Base-by-base conservation (phyloP, 2,113 vertebrate species). In the Lonchura striata region DNA sequence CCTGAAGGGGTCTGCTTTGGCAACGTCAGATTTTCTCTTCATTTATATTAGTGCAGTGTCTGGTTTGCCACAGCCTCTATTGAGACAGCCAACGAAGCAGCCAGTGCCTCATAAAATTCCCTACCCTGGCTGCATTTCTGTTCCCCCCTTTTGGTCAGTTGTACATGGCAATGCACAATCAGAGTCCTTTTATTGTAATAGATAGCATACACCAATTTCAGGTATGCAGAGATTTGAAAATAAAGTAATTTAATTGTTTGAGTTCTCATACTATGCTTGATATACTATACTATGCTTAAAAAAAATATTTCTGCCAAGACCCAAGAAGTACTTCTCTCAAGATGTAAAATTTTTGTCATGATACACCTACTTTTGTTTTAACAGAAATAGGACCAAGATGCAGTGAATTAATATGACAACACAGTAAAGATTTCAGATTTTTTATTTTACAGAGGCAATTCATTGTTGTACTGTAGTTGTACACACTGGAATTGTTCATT, bases 41-140 rank as follows among this genome's bases (percentile, higher is more conserved):
- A 15, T 56, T 39, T 57, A 1, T 18, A 4, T 13, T 46, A 31
- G 20, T 23, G 50, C n/a, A 23, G 18, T 6, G 3, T 41, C 59
- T 1, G 1, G 15, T 53, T 75, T 91, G 72, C 42, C 39, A 7
- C 13, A 46, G 41, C 7, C 56, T 63, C 25, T 42, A 0, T 9
- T 0, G 2, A 68, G 24, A 49, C 53, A 33, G 28, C 11, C 14
- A 28, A 1, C 0, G 0, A 35, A 57, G 16, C n/a, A 90, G 57
- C 24, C 25, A 23, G 22, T 15, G 28, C 42, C 49, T 60, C 41
- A 21, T 5, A 13, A 33, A 6, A 15, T 20, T 47, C 49, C 42
- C 20, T 80, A 30, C 44, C 41, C 53, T 14, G 7, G 18, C 53
- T 77, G 30, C 11, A 6, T 41, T 90, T 86, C 57, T 57, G 6